phyloP scores from a whole-genome alignment of 2,113 vertebrate genomes.

The Eurystomus gularis region DNA sequence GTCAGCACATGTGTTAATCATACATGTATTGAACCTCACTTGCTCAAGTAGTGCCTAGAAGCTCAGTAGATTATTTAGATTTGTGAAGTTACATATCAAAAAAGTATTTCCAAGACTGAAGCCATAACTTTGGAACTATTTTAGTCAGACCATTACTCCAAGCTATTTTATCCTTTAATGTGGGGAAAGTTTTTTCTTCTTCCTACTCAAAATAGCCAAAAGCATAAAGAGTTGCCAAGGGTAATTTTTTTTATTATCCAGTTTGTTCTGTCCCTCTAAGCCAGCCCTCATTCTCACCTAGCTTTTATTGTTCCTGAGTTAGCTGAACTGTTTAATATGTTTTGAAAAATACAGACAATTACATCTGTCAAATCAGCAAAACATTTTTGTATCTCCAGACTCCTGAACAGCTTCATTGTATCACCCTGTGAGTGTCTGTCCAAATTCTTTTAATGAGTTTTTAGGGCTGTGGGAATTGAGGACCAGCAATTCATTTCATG shows the following conservation, averaged over 20 bases:
- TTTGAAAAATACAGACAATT: slow-evolving; percentile 19
- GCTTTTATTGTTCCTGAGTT: neutral
- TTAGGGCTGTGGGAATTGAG: neutral
- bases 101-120: neutral
- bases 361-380: slow-evolving; percentile 12
- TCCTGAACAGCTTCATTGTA: neutral
- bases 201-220: neutral
- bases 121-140: neutral
- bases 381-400: neutral
- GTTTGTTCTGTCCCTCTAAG: neutral
- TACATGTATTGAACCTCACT: neutral
- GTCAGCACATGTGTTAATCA: neutral
- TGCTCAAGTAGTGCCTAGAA: neutral
- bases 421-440: neutral
- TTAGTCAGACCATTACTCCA: neutral
- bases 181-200: neutral
- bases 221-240: neutral
- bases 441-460: slow-evolving; percentile 25
- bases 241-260: neutral
- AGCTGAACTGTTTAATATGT: neutral
- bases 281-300: neutral
- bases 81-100: neutral
- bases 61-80: neutral
- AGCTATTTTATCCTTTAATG: neutral
- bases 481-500: neutral